A percentile compares a stretch with the other conserved stretches of the same genome.
phyloP scores from a whole-genome alignment of 2,113 vertebrate species.

The Elachura formosa region DNA sequence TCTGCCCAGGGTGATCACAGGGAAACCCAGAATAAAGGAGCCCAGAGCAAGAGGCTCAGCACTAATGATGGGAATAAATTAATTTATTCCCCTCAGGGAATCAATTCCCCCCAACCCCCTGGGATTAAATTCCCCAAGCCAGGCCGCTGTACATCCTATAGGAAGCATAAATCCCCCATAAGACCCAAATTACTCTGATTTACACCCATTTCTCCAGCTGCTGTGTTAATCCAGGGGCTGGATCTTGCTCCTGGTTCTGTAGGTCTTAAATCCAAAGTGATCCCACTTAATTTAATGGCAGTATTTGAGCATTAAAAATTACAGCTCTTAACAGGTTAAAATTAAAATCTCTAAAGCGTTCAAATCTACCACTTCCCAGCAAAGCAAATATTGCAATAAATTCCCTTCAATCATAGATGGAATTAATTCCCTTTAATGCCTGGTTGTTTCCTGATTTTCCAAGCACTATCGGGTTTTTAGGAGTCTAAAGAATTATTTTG shows the following conservation, averaged over 20 bases:
- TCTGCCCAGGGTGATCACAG: neutral
- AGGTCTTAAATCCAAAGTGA: neutral
- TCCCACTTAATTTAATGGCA: accelerated
- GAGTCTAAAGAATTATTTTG: neutral
- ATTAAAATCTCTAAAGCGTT: accelerated
- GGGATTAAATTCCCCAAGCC: neutral
- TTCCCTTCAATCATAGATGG: neutral
- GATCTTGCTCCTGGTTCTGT: neutral
- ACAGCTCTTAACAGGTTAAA: accelerated
- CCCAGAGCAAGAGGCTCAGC: neutral
- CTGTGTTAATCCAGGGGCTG: accelerated
- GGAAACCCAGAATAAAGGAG: neutral
- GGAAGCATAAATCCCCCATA: neutral
- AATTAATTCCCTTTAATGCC: neutral
- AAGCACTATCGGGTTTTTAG: neutral
- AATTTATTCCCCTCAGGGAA: neutral
- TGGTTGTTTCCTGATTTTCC: neutral
- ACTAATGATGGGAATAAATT: neutral
- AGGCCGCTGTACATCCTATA: neutral
- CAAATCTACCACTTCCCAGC: accelerated
- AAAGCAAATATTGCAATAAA: neutral
- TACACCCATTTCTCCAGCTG: neutral
- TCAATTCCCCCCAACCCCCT: accelerated
- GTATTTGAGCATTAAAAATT: neutral
- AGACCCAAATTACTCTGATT: neutral